Conservation (phyloP, 2,888 invertebrate species). For the Chrysotoxum bicinctum region DNA sequence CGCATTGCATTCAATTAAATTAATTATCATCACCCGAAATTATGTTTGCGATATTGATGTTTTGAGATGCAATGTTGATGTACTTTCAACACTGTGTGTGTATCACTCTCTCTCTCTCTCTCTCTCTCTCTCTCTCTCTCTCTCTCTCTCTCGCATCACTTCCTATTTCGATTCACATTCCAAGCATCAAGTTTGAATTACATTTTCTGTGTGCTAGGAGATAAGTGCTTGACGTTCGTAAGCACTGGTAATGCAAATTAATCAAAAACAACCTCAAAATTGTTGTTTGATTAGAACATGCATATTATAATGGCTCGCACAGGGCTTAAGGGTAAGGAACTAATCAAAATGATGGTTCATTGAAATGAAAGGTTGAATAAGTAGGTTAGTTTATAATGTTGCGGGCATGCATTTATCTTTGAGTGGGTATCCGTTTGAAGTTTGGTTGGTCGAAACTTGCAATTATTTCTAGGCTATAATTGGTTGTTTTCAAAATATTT, state of each 20-base stretch:
- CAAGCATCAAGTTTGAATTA: background rate
- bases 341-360: slow-evolving; percentile 16
- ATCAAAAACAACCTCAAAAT: slow-evolving; percentile 41
- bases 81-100: background rate
- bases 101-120: background rate
- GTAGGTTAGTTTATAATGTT: background rate
- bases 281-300: slow-evolving; percentile 23
- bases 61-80: slow-evolving; percentile 29
- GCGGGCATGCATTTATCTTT: background rate
- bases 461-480: background rate
- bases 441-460: background rate
- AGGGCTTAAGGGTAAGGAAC: slow-evolving; percentile 8
- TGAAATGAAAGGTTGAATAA: slow-evolving; percentile 6
- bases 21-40: slow-evolving; percentile 62
- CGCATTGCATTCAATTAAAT: slow-evolving; percentile 63
- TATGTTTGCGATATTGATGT: slow-evolving; percentile 60
- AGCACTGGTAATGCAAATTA: slow-evolving; percentile 48
- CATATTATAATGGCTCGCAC: background rate
- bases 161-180: background rate
- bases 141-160: background rate
- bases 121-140: background rate
- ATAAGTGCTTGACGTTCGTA: slow-evolving; percentile 30
- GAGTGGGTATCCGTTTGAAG: background rate
- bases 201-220: background rate
- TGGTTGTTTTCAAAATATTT: background rate